phyloP scores from a whole-genome alignment of 2,888 invertebrate genomes.

The Alloscopus bannaensis region DNA sequence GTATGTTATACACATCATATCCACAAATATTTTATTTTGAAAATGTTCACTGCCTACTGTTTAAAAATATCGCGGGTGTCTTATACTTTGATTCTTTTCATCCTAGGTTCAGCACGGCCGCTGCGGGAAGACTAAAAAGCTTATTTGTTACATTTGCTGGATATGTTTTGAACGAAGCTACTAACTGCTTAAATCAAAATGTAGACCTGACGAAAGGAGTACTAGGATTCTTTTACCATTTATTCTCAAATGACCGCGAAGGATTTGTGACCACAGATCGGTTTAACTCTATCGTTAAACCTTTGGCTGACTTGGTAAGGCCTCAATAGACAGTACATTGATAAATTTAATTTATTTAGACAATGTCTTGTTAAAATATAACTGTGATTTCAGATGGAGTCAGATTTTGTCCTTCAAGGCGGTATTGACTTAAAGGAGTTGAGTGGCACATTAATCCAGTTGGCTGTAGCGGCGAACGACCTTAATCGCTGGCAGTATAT shows the following conservation, averaged over 20 bases:
- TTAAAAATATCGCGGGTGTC: not conserved
- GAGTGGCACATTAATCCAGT: constrained; percentile 74
- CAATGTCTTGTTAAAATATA: constrained; percentile 2
- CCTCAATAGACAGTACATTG: not conserved
- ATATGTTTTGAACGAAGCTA: constrained; percentile 88
- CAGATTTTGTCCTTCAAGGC: constrained; percentile 59
- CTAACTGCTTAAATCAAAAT: constrained; percentile 81
- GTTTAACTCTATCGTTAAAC: constrained; percentile 89
- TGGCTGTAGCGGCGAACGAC: constrained; percentile 88
- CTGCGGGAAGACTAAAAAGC: constrained; percentile 89
- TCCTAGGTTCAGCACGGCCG: constrained; percentile 81
- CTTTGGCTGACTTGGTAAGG: constrained; percentile 87
- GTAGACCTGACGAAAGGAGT: constrained; percentile 83
- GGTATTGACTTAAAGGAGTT: constrained; percentile 63
- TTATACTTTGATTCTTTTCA: constrained; percentile 5
- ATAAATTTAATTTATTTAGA: not conserved
- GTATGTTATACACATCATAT: constrained; percentile 75
- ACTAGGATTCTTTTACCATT: constrained; percentile 84
- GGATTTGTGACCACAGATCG: constrained; percentile 89
- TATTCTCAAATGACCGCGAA: constrained; percentile 89
- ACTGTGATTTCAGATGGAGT: constrained; percentile 67
- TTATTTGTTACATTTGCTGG: constrained; percentile 93
- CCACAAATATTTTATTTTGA: too few relatives aligned
- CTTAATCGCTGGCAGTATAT: constrained; percentile 93
- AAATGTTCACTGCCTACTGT: too few relatives aligned